Evolutionary conservation across 1,140 invertebrate species (phyloP).

Genomic region (Drosophila pseudoananassae): DNA sequence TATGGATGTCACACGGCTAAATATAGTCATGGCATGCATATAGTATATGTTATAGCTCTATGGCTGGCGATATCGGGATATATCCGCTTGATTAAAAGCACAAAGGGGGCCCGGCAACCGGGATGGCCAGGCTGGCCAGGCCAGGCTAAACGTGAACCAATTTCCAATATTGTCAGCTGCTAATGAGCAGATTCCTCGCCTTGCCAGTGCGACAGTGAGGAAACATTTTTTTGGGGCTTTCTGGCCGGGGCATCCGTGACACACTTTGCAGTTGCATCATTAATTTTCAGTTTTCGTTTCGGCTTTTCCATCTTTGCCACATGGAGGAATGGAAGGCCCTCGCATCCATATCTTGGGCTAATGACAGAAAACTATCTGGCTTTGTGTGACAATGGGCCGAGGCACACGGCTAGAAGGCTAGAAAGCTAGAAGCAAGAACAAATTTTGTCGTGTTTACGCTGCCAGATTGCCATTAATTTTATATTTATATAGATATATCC

Average conservation of each 20-base stretch:
- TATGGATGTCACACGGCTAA: constrained; percentile 55
- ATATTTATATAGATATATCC: constrained; percentile 47
- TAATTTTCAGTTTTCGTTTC: constrained; percentile 70
- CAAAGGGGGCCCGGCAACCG: constrained; percentile 40
- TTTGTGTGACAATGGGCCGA: constrained; percentile 57
- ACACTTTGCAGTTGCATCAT: constrained; percentile 79
- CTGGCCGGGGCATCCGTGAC: constrained; percentile 60
- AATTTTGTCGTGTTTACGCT: constrained; percentile 73
- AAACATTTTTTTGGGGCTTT: constrained; percentile 31
- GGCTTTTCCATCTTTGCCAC: constrained; percentile 47
- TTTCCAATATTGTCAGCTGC: constrained; percentile 47
- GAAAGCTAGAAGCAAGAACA: constrained; percentile 53
- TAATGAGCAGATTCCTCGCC: constrained; percentile 61
- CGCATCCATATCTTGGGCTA: constrained; percentile 37
- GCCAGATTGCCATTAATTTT: constrained; percentile 77
- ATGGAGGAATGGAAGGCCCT: constrained; percentile 32
- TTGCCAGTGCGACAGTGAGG: constrained; percentile 19
- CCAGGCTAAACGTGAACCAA: constrained; percentile 30
- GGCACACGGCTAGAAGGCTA: constrained; percentile 15
- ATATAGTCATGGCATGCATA: constrained; percentile 45
- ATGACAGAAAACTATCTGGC: constrained; percentile 50
- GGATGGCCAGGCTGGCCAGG: neutral
- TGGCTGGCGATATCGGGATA: constrained; percentile 32
- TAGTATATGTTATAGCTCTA: constrained; percentile 34
- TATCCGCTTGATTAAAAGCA: constrained; percentile 64